Base-by-base conservation (phyloP, 2,888 invertebrate genomes). In the Orthosia cruda region DNA sequence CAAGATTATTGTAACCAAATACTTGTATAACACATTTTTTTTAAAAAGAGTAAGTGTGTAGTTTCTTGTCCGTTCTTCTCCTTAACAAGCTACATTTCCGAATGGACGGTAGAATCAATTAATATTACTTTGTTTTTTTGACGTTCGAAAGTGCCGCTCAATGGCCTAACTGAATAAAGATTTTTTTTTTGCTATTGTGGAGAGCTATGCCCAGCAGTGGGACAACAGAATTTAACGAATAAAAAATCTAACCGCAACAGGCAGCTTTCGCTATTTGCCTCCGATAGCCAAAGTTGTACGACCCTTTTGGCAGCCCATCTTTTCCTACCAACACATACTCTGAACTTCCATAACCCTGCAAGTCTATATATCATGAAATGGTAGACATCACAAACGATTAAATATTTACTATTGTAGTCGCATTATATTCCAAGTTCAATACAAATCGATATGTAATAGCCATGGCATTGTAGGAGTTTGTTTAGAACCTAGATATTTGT, bases 371-470 rank as follows among this genome's bases (percentile, higher is more conserved):
- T 13, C 18, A 47, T 65, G 32, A 16, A 18, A 5, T n/a, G 3
- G 1, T 23, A 50, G 15, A 23, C 50, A 11, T 23, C 12, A 23
- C 18, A 65, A 47, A 57, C 9, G 3, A 18, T 72, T 23, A 72
- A 73, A 61, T 73, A 73, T 73, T 73, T 32, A 71, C 49, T 54
- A 32, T 23, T 15, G 4, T 23, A 40, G 57, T 50, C 4, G 23
- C 26, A 20, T 13, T 45, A 9, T 55, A 64, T 11, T 54, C n/a
- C 23, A 67, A 76, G 77, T 62, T 63, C 50, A 76, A 62, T 75
- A 40, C 45, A 32, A 40, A 77, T 68, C 52, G 54, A 65, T 64
- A 50, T 54, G 16, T 40, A n/a, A 67, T 47, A 62, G 40, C n/a
- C 52, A 15, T 66, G 57, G 40, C 66, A 63, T 63, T 66, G 26